Percentiles rank a stretch among this genome's conserved stretches.
Conservation (phyloP, 2,888 invertebrate genomes). For the Drosophila ochracea region DNA sequence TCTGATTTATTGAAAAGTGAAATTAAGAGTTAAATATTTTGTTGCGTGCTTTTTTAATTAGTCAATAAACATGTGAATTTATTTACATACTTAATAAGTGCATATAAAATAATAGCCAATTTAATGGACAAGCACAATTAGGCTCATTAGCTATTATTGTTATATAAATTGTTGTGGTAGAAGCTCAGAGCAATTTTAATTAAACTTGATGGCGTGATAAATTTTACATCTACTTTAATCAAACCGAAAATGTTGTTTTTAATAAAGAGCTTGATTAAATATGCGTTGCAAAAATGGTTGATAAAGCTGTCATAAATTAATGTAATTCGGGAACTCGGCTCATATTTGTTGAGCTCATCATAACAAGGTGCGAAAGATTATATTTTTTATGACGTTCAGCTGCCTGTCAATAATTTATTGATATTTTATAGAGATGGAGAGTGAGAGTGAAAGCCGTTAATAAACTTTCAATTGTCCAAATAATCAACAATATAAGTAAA, state of each 20-base stretch:
- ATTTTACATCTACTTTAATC: neutral
- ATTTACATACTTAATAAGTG: neutral
- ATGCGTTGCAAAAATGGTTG: neutral
- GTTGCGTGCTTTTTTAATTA: neutral
- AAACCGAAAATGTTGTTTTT: neutral
- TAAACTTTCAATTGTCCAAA: conserved; percentile 55
- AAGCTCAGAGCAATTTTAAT: conserved; percentile 23
- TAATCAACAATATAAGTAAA: conserved; percentile 21
- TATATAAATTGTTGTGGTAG: neutral
- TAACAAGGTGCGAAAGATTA: conserved; percentile 53
- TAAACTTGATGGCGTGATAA: conserved; percentile 9
- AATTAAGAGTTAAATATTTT: neutral
- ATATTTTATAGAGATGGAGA: conserved; percentile 42
- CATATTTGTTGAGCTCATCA: conserved; percentile 10
- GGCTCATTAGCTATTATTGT: conserved; percentile 7
- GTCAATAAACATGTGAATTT: conserved; percentile 1
- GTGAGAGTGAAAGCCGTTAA: conserved; percentile 31
- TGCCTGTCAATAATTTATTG: conserved; percentile 56
- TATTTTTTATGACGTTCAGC: conserved; percentile 50
- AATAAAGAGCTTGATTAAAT: conserved; percentile 23
- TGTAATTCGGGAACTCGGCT: neutral
- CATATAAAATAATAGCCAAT: conserved; percentile 27
- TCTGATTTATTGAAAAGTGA: neutral
- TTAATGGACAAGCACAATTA: conserved; percentile 9
- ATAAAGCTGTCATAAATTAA: conserved; percentile 17